These are phyloP conservation scores for Esox lucius DNA, from an alignment of 2,797 vertebrate species.

Conservation along the genomic window DNA sequence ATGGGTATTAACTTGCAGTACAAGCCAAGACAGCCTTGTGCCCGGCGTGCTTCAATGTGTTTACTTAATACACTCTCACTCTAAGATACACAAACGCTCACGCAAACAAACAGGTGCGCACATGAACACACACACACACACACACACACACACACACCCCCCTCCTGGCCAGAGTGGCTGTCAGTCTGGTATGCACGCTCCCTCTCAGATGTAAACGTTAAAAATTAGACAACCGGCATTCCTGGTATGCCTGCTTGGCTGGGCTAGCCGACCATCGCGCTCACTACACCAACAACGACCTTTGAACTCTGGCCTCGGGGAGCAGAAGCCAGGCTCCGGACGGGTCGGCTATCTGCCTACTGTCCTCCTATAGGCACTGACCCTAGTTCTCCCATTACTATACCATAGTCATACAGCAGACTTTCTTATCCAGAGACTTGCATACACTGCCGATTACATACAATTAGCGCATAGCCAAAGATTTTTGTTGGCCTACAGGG, in stretches of 20 bases:
- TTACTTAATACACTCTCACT: neutral
- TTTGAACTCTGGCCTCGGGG: neutral
- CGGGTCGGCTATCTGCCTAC: neutral
- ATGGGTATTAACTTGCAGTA: neutral
- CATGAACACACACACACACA: constrained; percentile 14
- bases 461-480: too few species aligned
- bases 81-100: neutral
- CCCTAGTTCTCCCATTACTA: neutral
- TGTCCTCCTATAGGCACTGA: neutral
- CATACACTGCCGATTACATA: too few species aligned
- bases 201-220: constrained; percentile 55
- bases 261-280: neutral
- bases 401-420: too few species aligned
- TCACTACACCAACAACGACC: neutral
- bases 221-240: constrained; percentile 64
- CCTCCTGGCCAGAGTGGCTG: constrained; percentile 9
- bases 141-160: constrained; percentile 1
- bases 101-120: neutral
- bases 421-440: too few species aligned
- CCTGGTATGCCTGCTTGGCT: neutral
- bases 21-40: neutral
- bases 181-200: constrained; percentile 19
- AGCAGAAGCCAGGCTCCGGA: neutral
- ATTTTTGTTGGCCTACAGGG: too few species aligned
- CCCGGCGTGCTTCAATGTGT: neutral